These are phyloP conservation scores for Gobius niger DNA, from an alignment of 2,113 vertebrate genomes.

Conservation along the genomic window DNA sequence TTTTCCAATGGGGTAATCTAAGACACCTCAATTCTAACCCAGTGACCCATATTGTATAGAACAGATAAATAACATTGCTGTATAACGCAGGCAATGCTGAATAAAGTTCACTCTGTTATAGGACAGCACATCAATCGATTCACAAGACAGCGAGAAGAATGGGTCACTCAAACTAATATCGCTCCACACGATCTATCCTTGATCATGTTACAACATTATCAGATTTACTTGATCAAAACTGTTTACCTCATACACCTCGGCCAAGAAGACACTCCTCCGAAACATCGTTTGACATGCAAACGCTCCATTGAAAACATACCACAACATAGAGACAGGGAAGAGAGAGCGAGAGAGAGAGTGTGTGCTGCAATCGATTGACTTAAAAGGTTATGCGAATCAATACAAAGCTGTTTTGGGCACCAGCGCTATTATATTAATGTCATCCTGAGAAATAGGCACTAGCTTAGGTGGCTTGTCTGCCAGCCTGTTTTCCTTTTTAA, in stretches of 20 bases:
- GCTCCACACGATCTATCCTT: not conserved
- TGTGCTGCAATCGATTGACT: slow-evolving; percentile 74
- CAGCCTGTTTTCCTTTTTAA: slow-evolving; percentile 67
- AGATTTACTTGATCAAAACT: not conserved
- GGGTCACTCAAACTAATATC: slow-evolving; percentile 40
- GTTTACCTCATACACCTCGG: slow-evolving; percentile 26
- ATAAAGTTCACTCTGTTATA: not conserved
- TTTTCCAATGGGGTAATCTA: not conserved
- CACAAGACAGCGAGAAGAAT: slow-evolving; percentile 25
- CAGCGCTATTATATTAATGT: slow-evolving; percentile 77
- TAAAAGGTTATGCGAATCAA: slow-evolving; percentile 78
- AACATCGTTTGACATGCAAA: slow-evolving; percentile 53
- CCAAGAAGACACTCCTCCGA: slow-evolving; percentile 18
- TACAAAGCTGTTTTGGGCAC: slow-evolving; percentile 78
- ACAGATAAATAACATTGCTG: not conserved
- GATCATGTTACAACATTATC: slow-evolving; percentile 2
- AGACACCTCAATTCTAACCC: not conserved
- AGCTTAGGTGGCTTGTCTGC: slow-evolving; percentile 70
- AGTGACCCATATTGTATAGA: not conserved
- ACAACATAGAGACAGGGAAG: slow-evolving; percentile 49
- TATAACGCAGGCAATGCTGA: not conserved
- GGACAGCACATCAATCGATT: not conserved
- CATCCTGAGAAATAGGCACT: slow-evolving; percentile 76
- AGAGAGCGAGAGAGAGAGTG: slow-evolving; percentile 70
- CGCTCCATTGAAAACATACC: slow-evolving; percentile 60